Evolutionary conservation across 2,113 vertebrate species (phyloP).

Genomic region (Vidua chalybeata): DNA sequence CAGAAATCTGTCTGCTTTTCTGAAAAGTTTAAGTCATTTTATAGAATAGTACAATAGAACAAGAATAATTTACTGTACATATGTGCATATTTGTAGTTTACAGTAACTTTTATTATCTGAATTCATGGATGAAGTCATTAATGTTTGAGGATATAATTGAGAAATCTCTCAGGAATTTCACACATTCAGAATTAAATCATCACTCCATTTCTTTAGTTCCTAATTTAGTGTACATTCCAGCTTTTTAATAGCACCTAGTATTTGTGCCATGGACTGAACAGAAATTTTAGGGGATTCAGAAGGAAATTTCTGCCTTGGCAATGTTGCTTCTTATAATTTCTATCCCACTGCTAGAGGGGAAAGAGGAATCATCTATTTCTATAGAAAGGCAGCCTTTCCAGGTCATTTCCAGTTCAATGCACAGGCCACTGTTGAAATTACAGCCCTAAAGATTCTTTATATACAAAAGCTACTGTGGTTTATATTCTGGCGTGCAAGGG

Average conservation of each 20-base stretch:
- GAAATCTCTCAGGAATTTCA: background rate
- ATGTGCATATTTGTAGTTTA: background rate
- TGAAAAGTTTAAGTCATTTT: background rate
- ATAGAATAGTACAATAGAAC: background rate
- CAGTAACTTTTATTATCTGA: background rate
- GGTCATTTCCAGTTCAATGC: background rate
- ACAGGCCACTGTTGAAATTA: background rate
- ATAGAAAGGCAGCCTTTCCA: background rate
- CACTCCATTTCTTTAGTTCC: background rate
- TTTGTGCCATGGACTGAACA: background rate
- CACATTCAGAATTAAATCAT: background rate
- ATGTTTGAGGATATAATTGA: background rate
- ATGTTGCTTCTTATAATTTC: background rate
- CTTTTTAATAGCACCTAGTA: background rate
- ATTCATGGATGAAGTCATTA: background rate
- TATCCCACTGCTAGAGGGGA: background rate
- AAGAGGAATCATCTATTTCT: background rate
- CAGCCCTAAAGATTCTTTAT: background rate
- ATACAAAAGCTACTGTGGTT: background rate
- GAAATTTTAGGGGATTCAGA: background rate
- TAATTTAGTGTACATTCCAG: background rate
- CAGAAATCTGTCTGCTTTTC: background rate
- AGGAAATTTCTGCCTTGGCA: background rate
- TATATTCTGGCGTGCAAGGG: background rate
- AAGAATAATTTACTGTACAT: background rate